Conservation (phyloP, 1,140 invertebrate genomes). For the Lysiphlebus fabarum region DNA sequence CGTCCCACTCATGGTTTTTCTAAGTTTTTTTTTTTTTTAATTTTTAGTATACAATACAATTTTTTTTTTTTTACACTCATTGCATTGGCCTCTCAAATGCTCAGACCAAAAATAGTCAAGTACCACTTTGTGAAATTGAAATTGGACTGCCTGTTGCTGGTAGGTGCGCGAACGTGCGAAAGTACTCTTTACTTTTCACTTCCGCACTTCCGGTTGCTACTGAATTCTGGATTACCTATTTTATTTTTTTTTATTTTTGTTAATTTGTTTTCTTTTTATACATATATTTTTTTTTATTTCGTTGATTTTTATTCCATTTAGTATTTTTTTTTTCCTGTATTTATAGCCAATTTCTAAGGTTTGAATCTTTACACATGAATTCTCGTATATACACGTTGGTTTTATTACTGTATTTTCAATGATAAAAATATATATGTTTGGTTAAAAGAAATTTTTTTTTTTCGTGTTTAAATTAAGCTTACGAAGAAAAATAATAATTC, state of each 20-base stretch:
- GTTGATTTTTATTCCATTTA: no score
- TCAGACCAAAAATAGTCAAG: slow-evolving; percentile 18
- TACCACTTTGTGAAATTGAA: slow-evolving; percentile 26
- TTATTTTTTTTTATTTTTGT: neutral
- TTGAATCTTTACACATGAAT: neutral
- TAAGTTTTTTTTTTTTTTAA: neutral
- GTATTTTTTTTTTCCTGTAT: no score
- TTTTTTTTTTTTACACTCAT: slow-evolving; percentile 14
- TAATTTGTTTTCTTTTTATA: neutral
- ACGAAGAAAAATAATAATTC: no score
- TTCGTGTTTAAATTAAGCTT: no score
- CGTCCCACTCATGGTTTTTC: neutral
- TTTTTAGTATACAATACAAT: no score
- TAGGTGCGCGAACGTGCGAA: neutral
- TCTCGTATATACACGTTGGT: neutral
- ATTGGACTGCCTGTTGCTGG: slow-evolving; percentile 23
- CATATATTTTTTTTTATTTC: no score
- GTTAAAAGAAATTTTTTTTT: no score
- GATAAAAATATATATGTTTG: no score
- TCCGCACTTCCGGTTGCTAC: neutral
- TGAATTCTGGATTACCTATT: neutral
- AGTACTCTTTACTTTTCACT: neutral
- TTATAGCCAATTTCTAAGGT: no score
- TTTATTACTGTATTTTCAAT: slow-evolving; percentile 12
- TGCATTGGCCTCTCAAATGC: neutral